These are phyloP conservation scores for Sphecodes monilicornis DNA, from an alignment of 2,888 invertebrate species.

Conservation along the genomic window DNA sequence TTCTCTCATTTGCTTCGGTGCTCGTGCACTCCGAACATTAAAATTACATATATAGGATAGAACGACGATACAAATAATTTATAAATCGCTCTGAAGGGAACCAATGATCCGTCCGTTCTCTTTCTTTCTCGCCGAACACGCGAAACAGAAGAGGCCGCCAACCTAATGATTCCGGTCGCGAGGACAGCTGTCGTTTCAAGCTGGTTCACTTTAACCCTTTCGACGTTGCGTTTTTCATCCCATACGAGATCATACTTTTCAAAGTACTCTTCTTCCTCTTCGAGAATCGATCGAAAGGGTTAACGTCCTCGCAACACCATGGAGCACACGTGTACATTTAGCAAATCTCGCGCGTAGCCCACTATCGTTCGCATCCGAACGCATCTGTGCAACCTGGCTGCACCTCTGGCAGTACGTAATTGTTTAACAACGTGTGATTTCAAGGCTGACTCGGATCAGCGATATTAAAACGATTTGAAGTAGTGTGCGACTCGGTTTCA, in stretches of 20 bases:
- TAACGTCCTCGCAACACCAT: background rate
- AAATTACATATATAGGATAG: slow-evolving; percentile 41
- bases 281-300: background rate
- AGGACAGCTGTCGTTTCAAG: slow-evolving; percentile 1
- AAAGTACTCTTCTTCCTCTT: background rate
- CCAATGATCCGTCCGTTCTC: slow-evolving; percentile 35
- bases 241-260: background rate
- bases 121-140: background rate
- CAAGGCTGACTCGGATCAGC: background rate
- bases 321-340: background rate
- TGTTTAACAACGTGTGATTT: background rate
- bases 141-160: slow-evolving; percentile 4
- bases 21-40: slow-evolving; percentile 33
- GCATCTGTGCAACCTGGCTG: slow-evolving; percentile 14
- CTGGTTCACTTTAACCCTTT: background rate
- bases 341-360: background rate
- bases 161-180: background rate
- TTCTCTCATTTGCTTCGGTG: background rate
- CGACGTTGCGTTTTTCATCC: background rate
- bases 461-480: background rate
- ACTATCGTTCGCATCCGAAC: background rate
- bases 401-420: slow-evolving; percentile 14
- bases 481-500: background rate
- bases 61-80: slow-evolving; percentile 69
- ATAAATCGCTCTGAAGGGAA: slow-evolving; percentile 58